Evolutionary conservation across 2,888 invertebrate genomes (phyloP), one percentile per base, ranked within the genome.

Genomic region (Xiphydria camelus): DNA sequence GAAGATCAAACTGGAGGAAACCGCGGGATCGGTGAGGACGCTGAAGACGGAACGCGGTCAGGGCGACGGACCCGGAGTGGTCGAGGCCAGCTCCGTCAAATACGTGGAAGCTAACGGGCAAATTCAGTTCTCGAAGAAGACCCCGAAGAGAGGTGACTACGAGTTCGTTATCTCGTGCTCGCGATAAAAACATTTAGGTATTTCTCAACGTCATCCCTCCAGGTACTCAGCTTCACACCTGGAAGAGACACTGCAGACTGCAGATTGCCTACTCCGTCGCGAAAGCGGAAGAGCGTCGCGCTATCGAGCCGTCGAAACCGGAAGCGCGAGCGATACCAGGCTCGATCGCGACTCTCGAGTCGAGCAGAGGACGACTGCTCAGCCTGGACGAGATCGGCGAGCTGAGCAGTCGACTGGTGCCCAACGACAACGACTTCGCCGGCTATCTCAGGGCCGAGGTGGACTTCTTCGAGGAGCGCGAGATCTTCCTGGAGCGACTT

Each of bases 231-330:
- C 36, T 73, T 46, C 81, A 79, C 75, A 82, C 80, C 57, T 85
- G 85, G 84, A 80, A 79, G 50, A 76, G 83, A 42, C 82, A 82
- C 34, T 84, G 83, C 62, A 84, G 82, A 64, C 68, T 85, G 38
- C 83, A 83, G 70, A 79, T 85, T 10, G 83, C 82, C 19, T 86
- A 84, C 68, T 81, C 64, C 4, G 12, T 46, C 4, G 29, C 4
- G 0, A 41, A 46, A n/a, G 18, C 15, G 5, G 36, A 40, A 19
- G 10, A 39, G 25, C 19, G 21, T n/a, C 6, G 29, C 3, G 39
- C 10, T 31, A 31, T 17, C 2, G 40, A 26, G 47, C 5, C 9
- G 44, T 36, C 4, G 10, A 31, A 5, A 9, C 7, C 4, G 22
- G 29, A 35, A 36, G 3, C 6, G 18, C 6, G 5, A 5, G 14